Evolutionary conservation across 2,888 invertebrate species (phyloP).

Genomic region (Lasiommata megera): DNA sequence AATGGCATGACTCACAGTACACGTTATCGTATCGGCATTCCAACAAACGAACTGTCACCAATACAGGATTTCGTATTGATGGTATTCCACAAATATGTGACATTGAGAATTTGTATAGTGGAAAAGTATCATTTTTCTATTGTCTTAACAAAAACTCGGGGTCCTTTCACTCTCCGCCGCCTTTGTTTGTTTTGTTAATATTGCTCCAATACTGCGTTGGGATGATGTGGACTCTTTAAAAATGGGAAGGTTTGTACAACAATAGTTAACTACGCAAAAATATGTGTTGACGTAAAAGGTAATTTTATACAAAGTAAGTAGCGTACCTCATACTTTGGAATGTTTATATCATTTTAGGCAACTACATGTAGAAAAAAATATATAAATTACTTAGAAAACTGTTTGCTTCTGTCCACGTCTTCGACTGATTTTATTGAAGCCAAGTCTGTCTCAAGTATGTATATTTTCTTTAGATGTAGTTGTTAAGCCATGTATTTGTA

Average conservation of each 20-base stretch:
- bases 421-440: too few relatives aligned
- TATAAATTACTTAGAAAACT: too few relatives aligned
- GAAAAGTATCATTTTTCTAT: constrained; percentile 60
- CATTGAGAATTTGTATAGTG: constrained; percentile 49
- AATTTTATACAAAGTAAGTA: not conserved
- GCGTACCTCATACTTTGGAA: not conserved
- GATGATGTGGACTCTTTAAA: constrained; percentile 38
- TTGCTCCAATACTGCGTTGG: constrained; percentile 38
- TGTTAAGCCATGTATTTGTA: too few relatives aligned
- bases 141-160: constrained; percentile 49
- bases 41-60: constrained; percentile 16
- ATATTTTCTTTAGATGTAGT: too few relatives aligned
- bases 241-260: not conserved
- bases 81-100: constrained; percentile 40
- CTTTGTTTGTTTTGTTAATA: constrained; percentile 45
- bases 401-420: too few relatives aligned
- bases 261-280: not conserved
- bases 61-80: constrained; percentile 41
- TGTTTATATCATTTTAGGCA: too few relatives aligned
- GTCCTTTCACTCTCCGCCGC: constrained; percentile 51
- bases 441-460: too few relatives aligned
- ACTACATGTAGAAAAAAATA: too few relatives aligned
- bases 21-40: constrained; percentile 42
- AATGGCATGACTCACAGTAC: constrained; percentile 6
- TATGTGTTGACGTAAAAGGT: not conserved